Conservation (phyloP, 2,888 invertebrate species). For the Ochropleura leucogaster region DNA sequence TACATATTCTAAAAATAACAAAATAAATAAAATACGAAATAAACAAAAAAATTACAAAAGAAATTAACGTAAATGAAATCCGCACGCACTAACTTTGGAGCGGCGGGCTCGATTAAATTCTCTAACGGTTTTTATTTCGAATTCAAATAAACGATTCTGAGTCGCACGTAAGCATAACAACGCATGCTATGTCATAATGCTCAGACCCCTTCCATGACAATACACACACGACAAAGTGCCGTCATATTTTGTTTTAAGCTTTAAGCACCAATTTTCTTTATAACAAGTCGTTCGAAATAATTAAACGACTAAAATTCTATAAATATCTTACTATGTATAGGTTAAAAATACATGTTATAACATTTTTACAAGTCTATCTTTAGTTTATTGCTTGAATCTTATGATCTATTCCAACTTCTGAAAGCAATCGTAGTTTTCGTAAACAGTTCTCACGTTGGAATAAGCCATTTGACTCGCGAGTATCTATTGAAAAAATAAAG, state of each 20-base stretch:
- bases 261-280: constrained; percentile 91
- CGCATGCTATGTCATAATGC: constrained; percentile 90
- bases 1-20: constrained; percentile 26
- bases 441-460: constrained; percentile 64
- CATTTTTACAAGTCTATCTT: constrained; percentile 90
- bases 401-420: constrained; percentile 75
- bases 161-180: constrained; percentile 86
- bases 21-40: constrained; percentile 21
- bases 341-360: constrained; percentile 91
- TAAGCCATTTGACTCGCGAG: constrained; percentile 75
- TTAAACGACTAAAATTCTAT: constrained; percentile 91
- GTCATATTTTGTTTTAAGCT: constrained; percentile 88
- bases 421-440: constrained; percentile 45
- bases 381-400: constrained; percentile 79
- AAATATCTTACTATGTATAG: constrained; percentile 91
- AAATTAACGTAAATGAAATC: constrained; percentile 35
- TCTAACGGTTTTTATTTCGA: constrained; percentile 37
- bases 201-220: constrained; percentile 86
- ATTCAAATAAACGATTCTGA: constrained; percentile 73
- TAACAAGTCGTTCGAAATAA: constrained; percentile 91
- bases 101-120: constrained; percentile 55
- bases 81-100: constrained; percentile 68
- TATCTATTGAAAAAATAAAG: constrained; percentile 74
- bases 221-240: constrained; percentile 86
- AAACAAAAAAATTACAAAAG: constrained; percentile 32